These are phyloP conservation scores for Leptinotarsa haldemani DNA, from an alignment of 2,888 invertebrate genomes.

Conservation along the genomic window DNA sequence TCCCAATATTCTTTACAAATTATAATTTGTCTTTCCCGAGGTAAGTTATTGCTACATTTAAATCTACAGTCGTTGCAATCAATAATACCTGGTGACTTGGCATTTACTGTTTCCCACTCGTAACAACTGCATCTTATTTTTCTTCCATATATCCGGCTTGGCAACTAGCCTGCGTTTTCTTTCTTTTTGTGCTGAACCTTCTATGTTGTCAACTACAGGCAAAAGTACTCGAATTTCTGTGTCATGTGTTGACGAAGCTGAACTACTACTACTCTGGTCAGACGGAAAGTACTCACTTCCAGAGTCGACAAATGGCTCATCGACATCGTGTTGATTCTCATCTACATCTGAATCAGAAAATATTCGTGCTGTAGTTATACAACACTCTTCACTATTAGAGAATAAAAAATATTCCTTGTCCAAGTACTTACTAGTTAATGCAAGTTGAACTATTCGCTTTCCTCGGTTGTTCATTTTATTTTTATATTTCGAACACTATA, in stretches of 20 bases:
- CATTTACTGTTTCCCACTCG: background rate
- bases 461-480: too few species aligned
- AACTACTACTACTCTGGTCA: constrained; percentile 1
- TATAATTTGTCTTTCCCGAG: background rate
- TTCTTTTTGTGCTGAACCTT: background rate
- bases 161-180: constrained; percentile 3
- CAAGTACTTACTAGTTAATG: background rate
- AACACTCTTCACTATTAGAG: background rate
- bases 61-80: constrained; percentile 2
- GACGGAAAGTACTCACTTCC: constrained; percentile 8
- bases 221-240: background rate
- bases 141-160: background rate
- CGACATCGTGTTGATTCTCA: constrained; percentile 5
- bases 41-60: constrained; percentile 1
- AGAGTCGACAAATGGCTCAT: background rate
- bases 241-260: constrained; percentile 6
- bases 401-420: background rate
- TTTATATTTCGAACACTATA: too few species aligned
- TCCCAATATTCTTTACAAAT: constrained; percentile 6
- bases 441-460: too few species aligned
- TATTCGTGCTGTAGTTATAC: background rate
- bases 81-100: constrained; percentile 11
- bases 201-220: background rate
- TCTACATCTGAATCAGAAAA: constrained; percentile 3
- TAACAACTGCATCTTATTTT: constrained; percentile 3